Conservation (phyloP, 2,797 vertebrate species). For the Hafferia zeledoni region DNA sequence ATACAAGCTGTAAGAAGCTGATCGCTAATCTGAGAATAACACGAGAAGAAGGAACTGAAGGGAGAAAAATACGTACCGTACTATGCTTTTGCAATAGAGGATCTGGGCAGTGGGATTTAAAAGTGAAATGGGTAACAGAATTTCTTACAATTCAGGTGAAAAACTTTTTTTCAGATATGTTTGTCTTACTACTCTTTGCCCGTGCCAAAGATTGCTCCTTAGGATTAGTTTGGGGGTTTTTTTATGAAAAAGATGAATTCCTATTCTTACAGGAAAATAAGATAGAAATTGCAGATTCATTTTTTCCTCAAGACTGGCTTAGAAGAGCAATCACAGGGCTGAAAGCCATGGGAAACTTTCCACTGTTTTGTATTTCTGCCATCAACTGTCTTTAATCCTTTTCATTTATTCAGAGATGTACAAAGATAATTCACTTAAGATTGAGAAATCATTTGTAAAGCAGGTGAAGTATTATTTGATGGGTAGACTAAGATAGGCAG, state of each 20-base stretch:
- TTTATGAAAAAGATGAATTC: background rate
- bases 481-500: background rate
- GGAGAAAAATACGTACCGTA: background rate
- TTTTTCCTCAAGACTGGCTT: background rate
- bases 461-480: background rate
- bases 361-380: background rate
- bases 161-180: background rate
- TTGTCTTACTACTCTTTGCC: background rate
- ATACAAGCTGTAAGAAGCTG: background rate
- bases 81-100: background rate
- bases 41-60: background rate
- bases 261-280: background rate
- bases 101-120: background rate
- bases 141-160: conserved; percentile 1
- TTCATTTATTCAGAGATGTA: background rate
- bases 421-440: background rate
- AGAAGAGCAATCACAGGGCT: background rate
- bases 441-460: background rate
- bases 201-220: background rate
- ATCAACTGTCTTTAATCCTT: background rate
- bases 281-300: background rate
- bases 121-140: background rate
- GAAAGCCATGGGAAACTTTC: background rate
- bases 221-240: background rate
- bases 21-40: conserved; percentile 10